Base-by-base conservation (phyloP, 2,797 vertebrate species). In the Brachyalestes nurse region DNA sequence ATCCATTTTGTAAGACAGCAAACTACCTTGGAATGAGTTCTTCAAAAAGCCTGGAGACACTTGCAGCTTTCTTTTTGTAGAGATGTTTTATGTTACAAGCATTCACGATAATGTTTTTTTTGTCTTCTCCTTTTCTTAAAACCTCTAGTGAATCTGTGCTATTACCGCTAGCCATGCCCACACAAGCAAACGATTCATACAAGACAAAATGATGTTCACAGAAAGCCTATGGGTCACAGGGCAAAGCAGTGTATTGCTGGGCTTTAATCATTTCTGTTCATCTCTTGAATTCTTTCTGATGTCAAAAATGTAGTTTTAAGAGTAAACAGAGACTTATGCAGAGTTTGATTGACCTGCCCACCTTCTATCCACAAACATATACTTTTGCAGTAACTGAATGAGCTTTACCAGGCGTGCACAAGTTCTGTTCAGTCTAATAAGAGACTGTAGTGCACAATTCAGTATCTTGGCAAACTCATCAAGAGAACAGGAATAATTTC, bases 1-100 rank as follows among this genome's bases (percentile, higher is more conserved):
- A 75, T 75, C 62, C 67, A 55, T 55, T 74, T 72, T 74, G 62
- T 8, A n/a, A 61, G 65, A 57, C 51, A 42, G 51, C 75, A 25
- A 53, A 78, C 40, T 67, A 47, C 45, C 66, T 72, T 77, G 23
- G 13, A 42, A 10, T 38, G 55, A 70, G 51, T 57, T 61, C n/a
- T 67, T 81, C 60, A 75, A 74, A 47, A 75, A 81, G 64, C 23
- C 40, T 47, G 25, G 13, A 42, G 34, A 16, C 42, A 53, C 34
- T 40, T 72, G 38, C 61, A 65, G 64, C 4, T 49, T 34, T 75
- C 2, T 66, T 57, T 6, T 21, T 13, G 3, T 16, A 17, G 6
- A 40, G 17, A 55, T 21, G 71, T 4, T 19, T n/a, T 28, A 57
- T 72, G 28, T 45, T 28, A 34, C 19, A 38, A 66, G 6, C 16